A percentile compares a stretch with the other conserved stretches of the same genome.
phyloP scores from a whole-genome alignment of 2,113 vertebrate genomes.

The Equus przewalskii region DNA sequence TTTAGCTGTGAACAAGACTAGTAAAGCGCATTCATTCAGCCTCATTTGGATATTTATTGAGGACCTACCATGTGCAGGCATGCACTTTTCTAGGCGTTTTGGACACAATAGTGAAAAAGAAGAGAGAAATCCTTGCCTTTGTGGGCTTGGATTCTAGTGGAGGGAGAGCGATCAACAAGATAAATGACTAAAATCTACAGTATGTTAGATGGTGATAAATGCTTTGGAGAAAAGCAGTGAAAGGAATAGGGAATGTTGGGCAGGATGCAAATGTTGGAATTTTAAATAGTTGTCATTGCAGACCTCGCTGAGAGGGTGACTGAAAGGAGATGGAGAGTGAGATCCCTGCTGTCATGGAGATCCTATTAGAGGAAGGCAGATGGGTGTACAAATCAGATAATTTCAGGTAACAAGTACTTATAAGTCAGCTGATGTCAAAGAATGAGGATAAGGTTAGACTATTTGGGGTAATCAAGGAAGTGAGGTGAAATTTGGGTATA shows the following conservation, averaged over 20 bases:
- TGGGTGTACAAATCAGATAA: not conserved
- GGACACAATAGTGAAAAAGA: not conserved
- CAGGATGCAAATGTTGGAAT: not conserved
- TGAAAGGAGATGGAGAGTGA: not conserved
- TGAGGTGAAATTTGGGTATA: not conserved
- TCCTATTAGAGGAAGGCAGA: not conserved
- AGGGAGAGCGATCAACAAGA: not conserved
- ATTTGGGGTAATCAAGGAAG: not conserved
- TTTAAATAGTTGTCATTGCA: not conserved
- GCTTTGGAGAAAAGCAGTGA: constrained; percentile 42
- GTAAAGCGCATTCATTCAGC: not conserved
- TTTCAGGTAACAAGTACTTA: not conserved
- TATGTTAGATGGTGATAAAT: not conserved
- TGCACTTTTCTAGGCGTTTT: not conserved
- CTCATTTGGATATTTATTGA: not conserved
- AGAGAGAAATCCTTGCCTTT: not conserved
- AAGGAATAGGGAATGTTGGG: not conserved
- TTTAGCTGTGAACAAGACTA: not conserved
- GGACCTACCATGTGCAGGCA: not conserved
- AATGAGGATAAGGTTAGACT: not conserved
- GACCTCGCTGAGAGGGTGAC: not conserved
- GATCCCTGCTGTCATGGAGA: not conserved
- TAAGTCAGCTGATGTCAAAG: not conserved
- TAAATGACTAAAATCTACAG: not conserved
- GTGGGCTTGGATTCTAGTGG: not conserved